Evolutionary conservation across 2,113 vertebrate genomes (phyloP).

Genomic region (Xenotilapia longispinis): DNA sequence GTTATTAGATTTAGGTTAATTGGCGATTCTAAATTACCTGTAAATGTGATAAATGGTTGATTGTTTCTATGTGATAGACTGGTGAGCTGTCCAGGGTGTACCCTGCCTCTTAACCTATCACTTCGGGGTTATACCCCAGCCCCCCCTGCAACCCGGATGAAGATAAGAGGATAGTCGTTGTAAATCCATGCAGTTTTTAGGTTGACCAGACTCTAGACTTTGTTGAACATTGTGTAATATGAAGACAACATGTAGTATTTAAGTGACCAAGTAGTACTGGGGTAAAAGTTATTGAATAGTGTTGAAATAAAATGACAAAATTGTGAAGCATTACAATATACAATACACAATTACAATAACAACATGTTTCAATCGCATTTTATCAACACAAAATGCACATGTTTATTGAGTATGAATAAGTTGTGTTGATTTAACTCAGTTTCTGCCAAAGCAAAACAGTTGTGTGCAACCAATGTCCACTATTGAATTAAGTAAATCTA

Average conservation of each 20-base stretch:
- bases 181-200: neutral
- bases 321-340: neutral
- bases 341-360: too few species aligned
- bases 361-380: rapidly evolving
- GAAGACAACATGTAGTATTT: neutral
- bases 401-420: rapidly evolving
- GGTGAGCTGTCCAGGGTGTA: neutral
- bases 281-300: neutral
- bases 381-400: neutral
- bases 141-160: neutral
- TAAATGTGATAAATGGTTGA: neutral
- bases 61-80: neutral
- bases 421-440: neutral
- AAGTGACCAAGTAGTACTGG: neutral
- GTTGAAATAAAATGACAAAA: neutral
- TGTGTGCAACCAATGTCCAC: neutral
- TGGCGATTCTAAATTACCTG: rapidly evolving
- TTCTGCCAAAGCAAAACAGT: neutral
- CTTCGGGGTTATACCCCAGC: rapidly evolving
- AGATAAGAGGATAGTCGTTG: neutral
- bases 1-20: neutral
- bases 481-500: neutral
- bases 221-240: neutral
- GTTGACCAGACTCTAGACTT: neutral
- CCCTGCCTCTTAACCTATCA: neutral